A percentile compares a stretch with the other conserved stretches of the same genome.
Conservation (phyloP, 2,113 vertebrate species). For the Podarcis muralis region DNA sequence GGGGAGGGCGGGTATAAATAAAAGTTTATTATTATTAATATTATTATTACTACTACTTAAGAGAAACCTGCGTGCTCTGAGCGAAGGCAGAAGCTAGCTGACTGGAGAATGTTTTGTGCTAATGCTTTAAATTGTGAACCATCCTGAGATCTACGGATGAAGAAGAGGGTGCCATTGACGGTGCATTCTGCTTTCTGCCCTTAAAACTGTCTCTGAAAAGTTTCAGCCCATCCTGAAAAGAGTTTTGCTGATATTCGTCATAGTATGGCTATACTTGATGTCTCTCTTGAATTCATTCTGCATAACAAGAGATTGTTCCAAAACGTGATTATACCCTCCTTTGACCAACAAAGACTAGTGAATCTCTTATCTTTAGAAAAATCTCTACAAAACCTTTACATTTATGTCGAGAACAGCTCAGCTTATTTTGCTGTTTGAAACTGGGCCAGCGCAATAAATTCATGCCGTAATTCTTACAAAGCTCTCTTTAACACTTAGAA, state of each 20-base stretch:
- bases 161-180: background rate
- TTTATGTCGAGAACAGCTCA: constrained; percentile 8
- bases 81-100: too few species aligned
- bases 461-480: constrained; percentile 13
- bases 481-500: constrained; percentile 23
- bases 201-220: background rate
- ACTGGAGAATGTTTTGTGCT: background rate
- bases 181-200: background rate
- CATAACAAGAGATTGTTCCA: background rate
- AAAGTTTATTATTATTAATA: too few species aligned
- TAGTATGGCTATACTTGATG: background rate
- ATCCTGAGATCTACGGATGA: background rate
- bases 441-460: constrained; percentile 27
- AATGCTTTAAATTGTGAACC: background rate
- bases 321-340: background rate
- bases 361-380: background rate
- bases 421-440: constrained; percentile 26
- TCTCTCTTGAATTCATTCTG: constrained; percentile 3
- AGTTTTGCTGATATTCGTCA: rapidly evolving
- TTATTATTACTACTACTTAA: too few species aligned
- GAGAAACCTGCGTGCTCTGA: too few species aligned
- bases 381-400: background rate
- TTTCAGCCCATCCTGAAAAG: background rate
- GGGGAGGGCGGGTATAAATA: too few species aligned
- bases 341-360: constrained; percentile 14